Conservation (phyloP, 2,888 invertebrate species). For the Hartigia nigra region DNA sequence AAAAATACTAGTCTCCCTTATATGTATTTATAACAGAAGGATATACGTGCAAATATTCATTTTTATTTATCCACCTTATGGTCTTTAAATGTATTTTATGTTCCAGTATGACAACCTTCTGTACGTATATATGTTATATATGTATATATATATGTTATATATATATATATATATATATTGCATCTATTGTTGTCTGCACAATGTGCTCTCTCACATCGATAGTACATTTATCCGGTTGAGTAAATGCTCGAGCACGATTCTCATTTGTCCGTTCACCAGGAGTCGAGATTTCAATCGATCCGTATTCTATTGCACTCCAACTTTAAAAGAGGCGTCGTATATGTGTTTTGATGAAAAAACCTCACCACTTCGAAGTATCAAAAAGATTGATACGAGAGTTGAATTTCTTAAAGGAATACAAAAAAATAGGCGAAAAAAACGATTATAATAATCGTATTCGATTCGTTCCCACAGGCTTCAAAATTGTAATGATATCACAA, state of each 20-base stretch:
- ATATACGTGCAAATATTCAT: slow-evolving; percentile 17
- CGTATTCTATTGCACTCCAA: slow-evolving; percentile 3
- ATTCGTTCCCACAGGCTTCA: neutral
- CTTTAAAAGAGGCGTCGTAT: neutral
- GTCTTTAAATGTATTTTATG: slow-evolving; percentile 29
- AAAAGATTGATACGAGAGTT: neutral
- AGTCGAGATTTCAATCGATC: slow-evolving; percentile 4
- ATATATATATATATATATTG: slow-evolving; percentile 16
- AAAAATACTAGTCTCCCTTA: neutral
- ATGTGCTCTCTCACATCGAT: slow-evolving; percentile 27
- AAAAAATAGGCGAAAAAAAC: neutral
- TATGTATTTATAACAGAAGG: neutral
- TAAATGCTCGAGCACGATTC: slow-evolving; percentile 21
- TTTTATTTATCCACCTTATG: slow-evolving; percentile 23
- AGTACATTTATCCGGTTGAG: slow-evolving; percentile 26
- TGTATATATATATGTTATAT: neutral
- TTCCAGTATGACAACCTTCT: slow-evolving; percentile 5
- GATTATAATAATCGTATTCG: neutral
- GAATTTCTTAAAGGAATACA: neutral
- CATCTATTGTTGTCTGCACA: slow-evolving; percentile 36
- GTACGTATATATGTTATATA: neutral
- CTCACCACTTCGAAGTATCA: neutral
- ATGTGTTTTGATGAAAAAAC: neutral
- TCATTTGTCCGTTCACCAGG: neutral
- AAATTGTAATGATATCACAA: neutral